These are phyloP conservation scores for Leguminivora glycinivorella DNA, from an alignment of 1,140 invertebrate genomes.

Conservation along the genomic window DNA sequence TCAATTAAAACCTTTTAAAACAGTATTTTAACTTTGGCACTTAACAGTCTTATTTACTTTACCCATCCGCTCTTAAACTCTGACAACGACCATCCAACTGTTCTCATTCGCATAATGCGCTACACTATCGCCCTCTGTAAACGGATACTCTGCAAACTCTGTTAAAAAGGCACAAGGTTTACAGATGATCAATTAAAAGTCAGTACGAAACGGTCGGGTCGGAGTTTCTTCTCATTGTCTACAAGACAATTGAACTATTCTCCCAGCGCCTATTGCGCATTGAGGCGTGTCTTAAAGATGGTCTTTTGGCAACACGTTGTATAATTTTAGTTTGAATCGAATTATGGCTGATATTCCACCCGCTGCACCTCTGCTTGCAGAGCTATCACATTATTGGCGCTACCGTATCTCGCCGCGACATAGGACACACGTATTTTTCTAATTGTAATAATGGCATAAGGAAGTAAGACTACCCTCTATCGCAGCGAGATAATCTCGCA, in stretches of 20 bases:
- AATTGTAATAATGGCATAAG: no score
- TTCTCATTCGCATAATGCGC: constrained; percentile 10
- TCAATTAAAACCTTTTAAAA: neutral
- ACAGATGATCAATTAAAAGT: neutral
- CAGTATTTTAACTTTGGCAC: neutral
- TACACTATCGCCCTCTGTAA: no score
- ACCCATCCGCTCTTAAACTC: constrained; percentile 1
- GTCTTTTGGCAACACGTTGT: neutral
- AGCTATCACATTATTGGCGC: no score
- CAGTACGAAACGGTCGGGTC: neutral
- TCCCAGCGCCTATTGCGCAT: constrained; percentile 16
- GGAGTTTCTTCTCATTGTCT: constrained; percentile 20
- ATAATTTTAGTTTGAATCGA: no score
- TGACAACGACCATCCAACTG: neutral
- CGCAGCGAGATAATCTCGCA: no score
- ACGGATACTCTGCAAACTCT: no score
- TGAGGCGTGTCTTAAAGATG: neutral
- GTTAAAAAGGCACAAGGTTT: neutral
- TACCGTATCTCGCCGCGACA: no score
- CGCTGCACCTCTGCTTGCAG: no score
- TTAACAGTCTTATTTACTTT: neutral
- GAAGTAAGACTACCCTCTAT: no score
- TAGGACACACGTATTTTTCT: no score
- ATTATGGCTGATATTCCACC: no score
- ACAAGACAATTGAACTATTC: constrained; percentile 10